phyloP scores from a whole-genome alignment of 2,888 invertebrate species.

The Anarsia innoxiella region DNA sequence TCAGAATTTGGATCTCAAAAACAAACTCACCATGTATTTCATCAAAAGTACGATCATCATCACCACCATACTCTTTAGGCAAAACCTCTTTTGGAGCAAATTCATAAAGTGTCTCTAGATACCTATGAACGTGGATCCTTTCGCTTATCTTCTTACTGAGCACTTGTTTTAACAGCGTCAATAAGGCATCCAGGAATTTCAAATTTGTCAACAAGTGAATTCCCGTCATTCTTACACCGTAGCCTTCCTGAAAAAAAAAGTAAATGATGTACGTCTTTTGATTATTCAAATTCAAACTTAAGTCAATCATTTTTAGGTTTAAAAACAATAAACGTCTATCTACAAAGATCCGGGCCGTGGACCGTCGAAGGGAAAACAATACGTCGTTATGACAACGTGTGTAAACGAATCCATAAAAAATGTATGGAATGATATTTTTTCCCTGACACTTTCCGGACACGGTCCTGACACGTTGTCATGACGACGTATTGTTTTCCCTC shows the following conservation, averaged over 20 bases:
- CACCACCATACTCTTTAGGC: constrained; percentile 36
- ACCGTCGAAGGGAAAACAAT: too few relatives aligned
- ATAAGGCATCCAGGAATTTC: constrained; percentile 39
- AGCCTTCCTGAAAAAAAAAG: constrained; percentile 43
- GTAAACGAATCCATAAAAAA: too few relatives aligned
- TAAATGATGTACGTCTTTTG: too few relatives aligned
- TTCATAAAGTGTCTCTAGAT: constrained; percentile 6
- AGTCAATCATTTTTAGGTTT: too few relatives aligned
- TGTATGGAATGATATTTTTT: too few relatives aligned
- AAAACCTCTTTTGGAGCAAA: constrained; percentile 24
- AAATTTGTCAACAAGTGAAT: constrained; percentile 52
- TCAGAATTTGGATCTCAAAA: too few relatives aligned
- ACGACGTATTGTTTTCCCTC: too few relatives aligned
- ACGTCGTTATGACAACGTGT: too few relatives aligned
- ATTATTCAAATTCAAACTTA: too few relatives aligned
- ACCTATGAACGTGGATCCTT: constrained; percentile 20
- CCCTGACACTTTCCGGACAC: too few relatives aligned
- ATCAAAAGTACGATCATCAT: constrained; percentile 21
- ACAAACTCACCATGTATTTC: constrained; percentile 33
- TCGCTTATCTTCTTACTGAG: constrained; percentile 30
- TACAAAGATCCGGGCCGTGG: too few relatives aligned
- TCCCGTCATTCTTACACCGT: constrained; percentile 43
- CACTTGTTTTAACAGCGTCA: constrained; percentile 41
- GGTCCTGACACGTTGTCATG: too few relatives aligned
- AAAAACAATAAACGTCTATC: not conserved